Percentiles rank a stretch among this genome's conserved stretches.
Evolutionary conservation across 1,140 invertebrate genomes (phyloP).

Genomic region (Ganaspis sp.): DNA sequence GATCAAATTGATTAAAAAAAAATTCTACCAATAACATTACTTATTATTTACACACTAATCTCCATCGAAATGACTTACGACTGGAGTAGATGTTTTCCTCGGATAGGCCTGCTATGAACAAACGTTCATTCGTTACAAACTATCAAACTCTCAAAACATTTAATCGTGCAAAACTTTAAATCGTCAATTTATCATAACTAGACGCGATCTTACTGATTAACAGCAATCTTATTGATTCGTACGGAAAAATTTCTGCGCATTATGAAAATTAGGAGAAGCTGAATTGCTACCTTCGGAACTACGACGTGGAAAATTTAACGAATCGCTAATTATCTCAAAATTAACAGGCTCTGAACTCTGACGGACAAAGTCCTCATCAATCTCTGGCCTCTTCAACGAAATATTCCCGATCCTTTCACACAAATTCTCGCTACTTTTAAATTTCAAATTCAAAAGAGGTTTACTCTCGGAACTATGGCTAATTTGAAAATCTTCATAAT

Average conservation of each 20-base stretch:
- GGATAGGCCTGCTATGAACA: slow-evolving; percentile 74
- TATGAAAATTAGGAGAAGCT: slow-evolving; percentile 46
- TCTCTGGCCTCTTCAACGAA: slow-evolving; percentile 36
- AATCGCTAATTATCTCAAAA: slow-evolving; percentile 48
- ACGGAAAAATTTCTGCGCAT: slow-evolving; percentile 57
- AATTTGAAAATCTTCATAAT: slow-evolving; percentile 17
- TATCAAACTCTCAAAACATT: background rate
- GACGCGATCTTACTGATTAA: background rate
- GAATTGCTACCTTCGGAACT: slow-evolving; percentile 50
- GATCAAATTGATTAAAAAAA: slow-evolving; percentile 42
- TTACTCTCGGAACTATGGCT: background rate
- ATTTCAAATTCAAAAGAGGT: slow-evolving; percentile 48
- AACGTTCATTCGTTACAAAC: slow-evolving; percentile 58
- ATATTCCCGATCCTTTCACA: slow-evolving; percentile 39
- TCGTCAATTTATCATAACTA: background rate
- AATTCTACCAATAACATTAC: slow-evolving; percentile 27
- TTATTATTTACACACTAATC: slow-evolving; percentile 38
- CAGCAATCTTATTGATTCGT: no score
- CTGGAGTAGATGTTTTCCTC: slow-evolving; percentile 74
- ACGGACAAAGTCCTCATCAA: slow-evolving; percentile 42
- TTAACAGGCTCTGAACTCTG: slow-evolving; percentile 45
- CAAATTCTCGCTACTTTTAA: slow-evolving; percentile 62
- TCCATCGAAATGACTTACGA: slow-evolving; percentile 68
- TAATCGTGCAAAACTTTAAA: background rate
- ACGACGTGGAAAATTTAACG: slow-evolving; percentile 39